phyloP scores from a whole-genome alignment of 2,113 vertebrate species.

The Glaucidium brasilianum region DNA sequence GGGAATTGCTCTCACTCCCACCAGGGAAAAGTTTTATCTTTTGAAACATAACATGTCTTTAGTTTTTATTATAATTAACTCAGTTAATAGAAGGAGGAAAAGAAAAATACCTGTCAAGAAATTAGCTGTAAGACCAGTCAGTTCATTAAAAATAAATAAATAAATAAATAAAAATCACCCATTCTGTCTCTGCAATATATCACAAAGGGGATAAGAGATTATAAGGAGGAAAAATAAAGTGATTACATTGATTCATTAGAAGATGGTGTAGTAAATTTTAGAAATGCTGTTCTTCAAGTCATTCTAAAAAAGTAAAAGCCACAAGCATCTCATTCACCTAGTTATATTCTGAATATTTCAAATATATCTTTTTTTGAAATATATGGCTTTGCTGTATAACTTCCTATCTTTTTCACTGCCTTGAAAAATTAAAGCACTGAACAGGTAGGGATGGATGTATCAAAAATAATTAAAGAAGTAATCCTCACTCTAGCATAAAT shows the following conservation, averaged over 20 bases:
- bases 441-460: background rate
- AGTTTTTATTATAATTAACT: conserved; percentile 34
- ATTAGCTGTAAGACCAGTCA: background rate
- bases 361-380: background rate
- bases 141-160: conserved; percentile 1
- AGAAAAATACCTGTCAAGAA: background rate
- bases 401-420: background rate
- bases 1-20: background rate
- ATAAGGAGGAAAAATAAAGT: conserved; percentile 1
- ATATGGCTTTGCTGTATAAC: background rate
- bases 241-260: background rate
- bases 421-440: background rate
- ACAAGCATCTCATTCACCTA: background rate
- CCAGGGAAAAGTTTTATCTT: conserved; percentile 35
- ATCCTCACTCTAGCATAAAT: background rate
- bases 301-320: background rate
- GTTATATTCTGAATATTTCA: background rate
- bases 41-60: conserved; percentile 15
- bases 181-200: background rate
- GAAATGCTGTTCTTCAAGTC: background rate
- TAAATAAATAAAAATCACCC: background rate
- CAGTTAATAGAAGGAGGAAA: background rate
- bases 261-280: background rate
- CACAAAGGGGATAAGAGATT: background rate
- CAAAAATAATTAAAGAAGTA: background rate